Base-by-base conservation (phyloP, 2,797 vertebrate species). In the Poeciliopsis gracilis region DNA sequence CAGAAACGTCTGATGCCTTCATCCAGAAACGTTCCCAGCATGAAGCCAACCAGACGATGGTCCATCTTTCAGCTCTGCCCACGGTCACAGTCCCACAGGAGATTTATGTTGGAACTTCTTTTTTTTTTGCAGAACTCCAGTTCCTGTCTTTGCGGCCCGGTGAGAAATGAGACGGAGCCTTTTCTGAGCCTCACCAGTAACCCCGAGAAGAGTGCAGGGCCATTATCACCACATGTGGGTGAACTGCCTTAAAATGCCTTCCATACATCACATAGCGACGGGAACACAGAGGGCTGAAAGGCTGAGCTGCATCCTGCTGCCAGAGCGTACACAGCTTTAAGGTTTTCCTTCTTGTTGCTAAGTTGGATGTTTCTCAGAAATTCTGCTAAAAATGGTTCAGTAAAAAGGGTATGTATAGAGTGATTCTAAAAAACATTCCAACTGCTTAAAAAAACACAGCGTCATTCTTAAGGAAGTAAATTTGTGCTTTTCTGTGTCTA, bases 141-240 rank as follows among this genome's bases (percentile, higher is more conserved):
- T 49, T 73, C 11, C 73, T 25, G 12, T 47, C 33, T 30, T 69
- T 38, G 73, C 53, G 2, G 36, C 69, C 61, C 10, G 0, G 15
- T 43, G 69, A 80, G 33, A 75, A 72, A 77, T 61, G 61, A 61
- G 46, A n/a, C 25, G 55, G 51, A 81, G 71, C 28, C 16, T 3
- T 72, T 87, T 72, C 51, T 61, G 18, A 47, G 47, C 33, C 38
- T 66, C 36, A 8, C 66, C 73, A 72, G 13, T 73, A 57, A n/a
- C 70, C 13, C 30, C 7, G 72, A 69, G 70, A 73, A 73, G 71
- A 76, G 41, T 25, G 3, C 1, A 5, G 66, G 73, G 71, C 51
- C 55, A 63, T 81, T 86, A 84, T 76, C 79, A 20, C 83, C 72
- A 33, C 79, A 75, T 80, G 82, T 69, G 76, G 76, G 79, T 41